A percentile compares a stretch with the other conserved stretches of the same genome.
Conservation (phyloP, 1,140 invertebrate species). For the Tribolium madens region DNA sequence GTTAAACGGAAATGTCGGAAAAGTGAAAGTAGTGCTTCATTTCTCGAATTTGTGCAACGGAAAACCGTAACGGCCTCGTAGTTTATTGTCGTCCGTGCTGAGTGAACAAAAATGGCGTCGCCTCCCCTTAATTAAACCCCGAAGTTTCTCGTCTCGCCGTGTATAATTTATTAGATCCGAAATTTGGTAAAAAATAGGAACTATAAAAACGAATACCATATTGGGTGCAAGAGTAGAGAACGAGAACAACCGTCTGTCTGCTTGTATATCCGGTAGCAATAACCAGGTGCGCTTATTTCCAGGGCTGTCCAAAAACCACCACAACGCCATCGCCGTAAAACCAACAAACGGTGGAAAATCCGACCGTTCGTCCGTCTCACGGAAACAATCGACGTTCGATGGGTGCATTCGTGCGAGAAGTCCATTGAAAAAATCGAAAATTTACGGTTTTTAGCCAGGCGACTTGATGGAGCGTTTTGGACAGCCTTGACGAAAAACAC, state of each 20-base stretch:
- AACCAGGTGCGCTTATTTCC: conserved; percentile 54
- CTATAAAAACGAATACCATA: conserved; percentile 51
- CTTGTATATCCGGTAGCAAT: conserved; percentile 56
- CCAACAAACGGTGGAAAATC: background rate
- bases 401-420: background rate
- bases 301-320: conserved; percentile 52
- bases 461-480: background rate
- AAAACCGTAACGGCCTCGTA: too few relatives aligned
- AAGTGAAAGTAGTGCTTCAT: too few relatives aligned
- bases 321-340: background rate
- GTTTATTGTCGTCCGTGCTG: background rate
- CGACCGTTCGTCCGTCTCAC: background rate
- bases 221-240: conserved; percentile 54
- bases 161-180: conserved; percentile 37
- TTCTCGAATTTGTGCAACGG: too few relatives aligned
- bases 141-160: background rate
- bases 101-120: background rate
- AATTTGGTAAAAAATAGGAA: conserved; percentile 36
- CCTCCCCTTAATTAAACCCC: background rate
- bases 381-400: background rate
- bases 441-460: background rate
- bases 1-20: too few relatives aligned
- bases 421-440: background rate
- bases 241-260: conserved; percentile 53
- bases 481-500: conserved; percentile 47